These are phyloP conservation scores for Malurus leucopterus DNA, from an alignment of 2,797 vertebrate species.

Conservation along the genomic window DNA sequence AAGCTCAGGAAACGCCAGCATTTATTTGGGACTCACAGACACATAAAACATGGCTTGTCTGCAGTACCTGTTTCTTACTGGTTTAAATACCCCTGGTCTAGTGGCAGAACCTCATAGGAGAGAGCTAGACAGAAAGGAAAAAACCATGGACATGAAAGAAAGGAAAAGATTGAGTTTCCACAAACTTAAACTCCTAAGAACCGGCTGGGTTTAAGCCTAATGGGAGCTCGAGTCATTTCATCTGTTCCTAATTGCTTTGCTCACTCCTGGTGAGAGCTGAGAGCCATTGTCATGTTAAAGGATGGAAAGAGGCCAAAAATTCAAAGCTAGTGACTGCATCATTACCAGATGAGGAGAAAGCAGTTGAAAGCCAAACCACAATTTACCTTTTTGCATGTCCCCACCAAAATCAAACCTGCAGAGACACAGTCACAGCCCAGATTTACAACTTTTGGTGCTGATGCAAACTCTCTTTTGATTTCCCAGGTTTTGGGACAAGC, in stretches of 20 bases:
- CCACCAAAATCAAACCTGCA: not conserved
- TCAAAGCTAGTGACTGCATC: not conserved
- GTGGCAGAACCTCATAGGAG: not conserved
- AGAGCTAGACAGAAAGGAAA: not conserved
- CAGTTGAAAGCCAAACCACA: not conserved
- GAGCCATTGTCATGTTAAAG: constrained; percentile 31
- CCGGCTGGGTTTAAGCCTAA: not conserved
- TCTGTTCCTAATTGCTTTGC: constrained; percentile 46
- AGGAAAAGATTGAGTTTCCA: not conserved
- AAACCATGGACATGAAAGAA: not conserved
- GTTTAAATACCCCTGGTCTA: not conserved
- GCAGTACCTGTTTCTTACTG: not conserved
- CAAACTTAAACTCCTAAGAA: not conserved
- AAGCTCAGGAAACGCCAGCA: not conserved
- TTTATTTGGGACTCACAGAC: not conserved
- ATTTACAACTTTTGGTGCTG: not conserved
- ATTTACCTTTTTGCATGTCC: not conserved
- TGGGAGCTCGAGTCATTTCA: constrained; percentile 30
- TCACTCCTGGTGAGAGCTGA: constrained; percentile 43
- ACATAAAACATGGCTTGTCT: not conserved
- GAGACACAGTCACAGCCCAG: not conserved
- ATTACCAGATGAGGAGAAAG: not conserved
- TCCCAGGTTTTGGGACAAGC: not conserved
- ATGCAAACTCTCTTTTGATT: not conserved
- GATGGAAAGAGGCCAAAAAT: constrained; percentile 30